phyloP scores from a whole-genome alignment of 2,797 vertebrate genomes.

The Acipenser transmontanus region DNA sequence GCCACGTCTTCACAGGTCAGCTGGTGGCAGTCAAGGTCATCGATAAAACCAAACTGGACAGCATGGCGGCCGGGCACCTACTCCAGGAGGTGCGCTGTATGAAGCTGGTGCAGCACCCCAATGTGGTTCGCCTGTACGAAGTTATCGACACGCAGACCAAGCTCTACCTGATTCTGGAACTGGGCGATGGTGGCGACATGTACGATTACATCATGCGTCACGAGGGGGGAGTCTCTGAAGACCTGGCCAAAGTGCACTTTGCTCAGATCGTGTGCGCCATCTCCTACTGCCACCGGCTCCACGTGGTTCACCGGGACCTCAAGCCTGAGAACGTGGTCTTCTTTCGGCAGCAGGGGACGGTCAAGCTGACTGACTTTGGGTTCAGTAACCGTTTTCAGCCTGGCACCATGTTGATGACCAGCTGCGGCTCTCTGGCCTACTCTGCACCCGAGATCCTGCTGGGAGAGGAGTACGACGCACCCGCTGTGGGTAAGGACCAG shows the following conservation, averaged over 20 bases:
- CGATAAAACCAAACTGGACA: slow-evolving; percentile 77
- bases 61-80: slow-evolving; percentile 69
- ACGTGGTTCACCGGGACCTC: slow-evolving; percentile 80
- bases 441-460: slow-evolving; percentile 80
- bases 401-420: slow-evolving; percentile 77
- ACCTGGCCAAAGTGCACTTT: slow-evolving; percentile 69
- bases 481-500: slow-evolving; percentile 70
- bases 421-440: slow-evolving; percentile 80
- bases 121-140: slow-evolving; percentile 80
- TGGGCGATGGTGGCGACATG: slow-evolving; percentile 79
- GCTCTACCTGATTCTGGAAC: slow-evolving; percentile 83
- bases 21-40: slow-evolving; percentile 83
- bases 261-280: slow-evolving; percentile 79
- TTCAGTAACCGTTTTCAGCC: slow-evolving; percentile 83
- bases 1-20: slow-evolving; percentile 75
- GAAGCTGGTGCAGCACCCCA: slow-evolving; percentile 82
- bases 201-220: slow-evolving; percentile 82
- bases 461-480: slow-evolving; percentile 78
- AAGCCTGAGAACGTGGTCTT: slow-evolving; percentile 86
- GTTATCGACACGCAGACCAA: slow-evolving; percentile 80
- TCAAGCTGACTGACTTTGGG: slow-evolving; percentile 82
- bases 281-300: slow-evolving; percentile 76
- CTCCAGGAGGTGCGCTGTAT: slow-evolving; percentile 83
- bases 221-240: slow-evolving; percentile 68
- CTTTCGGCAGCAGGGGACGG: slow-evolving; percentile 75